These are phyloP conservation scores for Hirtodrosophila alboralis DNA, from an alignment of 2,888 invertebrate genomes.

Conservation along the genomic window DNA sequence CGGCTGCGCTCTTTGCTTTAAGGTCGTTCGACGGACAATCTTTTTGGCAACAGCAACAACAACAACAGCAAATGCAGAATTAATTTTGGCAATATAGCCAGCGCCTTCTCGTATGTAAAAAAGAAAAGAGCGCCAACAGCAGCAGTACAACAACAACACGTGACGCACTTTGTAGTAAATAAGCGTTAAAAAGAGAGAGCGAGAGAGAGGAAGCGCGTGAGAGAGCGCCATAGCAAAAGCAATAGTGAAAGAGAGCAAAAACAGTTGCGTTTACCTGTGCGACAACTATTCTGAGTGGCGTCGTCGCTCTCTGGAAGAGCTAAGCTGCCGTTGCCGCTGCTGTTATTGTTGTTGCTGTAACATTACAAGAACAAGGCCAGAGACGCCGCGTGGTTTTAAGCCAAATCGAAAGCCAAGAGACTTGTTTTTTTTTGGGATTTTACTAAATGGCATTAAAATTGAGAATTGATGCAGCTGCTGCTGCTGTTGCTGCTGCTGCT, in stretches of 20 bases:
- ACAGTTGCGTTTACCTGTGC: conserved; percentile 27
- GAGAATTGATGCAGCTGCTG: conserved; percentile 23
- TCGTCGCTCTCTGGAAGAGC: conserved; percentile 35
- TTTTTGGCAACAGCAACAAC: conserved; percentile 32
- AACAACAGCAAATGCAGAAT: conserved; percentile 24
- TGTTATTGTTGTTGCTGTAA: conserved; percentile 48
- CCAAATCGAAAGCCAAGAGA: conserved; percentile 39
- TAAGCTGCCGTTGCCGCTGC: conserved; percentile 1
- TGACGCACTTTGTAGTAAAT: conserved; percentile 51
- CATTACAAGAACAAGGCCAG: conserved; percentile 57
- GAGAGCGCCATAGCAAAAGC: conserved; percentile 7
- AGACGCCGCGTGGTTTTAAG: conserved; percentile 50
- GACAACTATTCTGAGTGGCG: conserved; percentile 20
- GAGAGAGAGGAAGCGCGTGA: conserved; percentile 21
- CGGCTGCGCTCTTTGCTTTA: conserved; percentile 41
- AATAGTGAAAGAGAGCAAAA: conserved; percentile 1
- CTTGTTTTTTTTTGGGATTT: conserved; percentile 60
- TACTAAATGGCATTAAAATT: conserved; percentile 13
- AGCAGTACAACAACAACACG: conserved; percentile 56
- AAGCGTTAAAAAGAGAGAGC: conserved; percentile 13
- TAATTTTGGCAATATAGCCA: conserved; percentile 41
- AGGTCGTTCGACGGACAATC: conserved; percentile 74
- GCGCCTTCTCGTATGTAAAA: no score
- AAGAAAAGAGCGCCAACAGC: conserved; percentile 2
- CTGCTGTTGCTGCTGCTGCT: no score